Evolutionary conservation across 2,888 invertebrate genomes (phyloP), one percentile per base, ranked within the genome.

Genomic region (Drosophila macrospina): DNA sequence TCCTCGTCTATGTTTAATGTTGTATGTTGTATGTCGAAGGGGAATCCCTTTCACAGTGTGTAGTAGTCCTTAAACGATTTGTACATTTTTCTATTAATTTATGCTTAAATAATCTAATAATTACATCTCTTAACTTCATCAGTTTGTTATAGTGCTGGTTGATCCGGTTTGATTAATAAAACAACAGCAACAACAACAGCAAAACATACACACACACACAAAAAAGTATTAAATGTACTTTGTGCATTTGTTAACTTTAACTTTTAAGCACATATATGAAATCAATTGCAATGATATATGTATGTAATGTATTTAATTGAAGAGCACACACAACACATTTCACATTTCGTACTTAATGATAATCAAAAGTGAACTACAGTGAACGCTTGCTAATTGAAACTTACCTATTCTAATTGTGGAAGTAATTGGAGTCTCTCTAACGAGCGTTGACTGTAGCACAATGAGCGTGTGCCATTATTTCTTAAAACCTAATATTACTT

Each of bases 171-270:
- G 28, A 37, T 30, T 56, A 42, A 62, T 39, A 20, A 20, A 20
- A 20, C 20, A 20, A 20, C n/a, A 20, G 2, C 1, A 20, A 20
- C 1, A 20, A 20, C 20, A 20, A 20, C 20, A 20, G 3, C 20
- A 20, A 20, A 20, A 20, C 20, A 3, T 20, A 20, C 3, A 20
- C 20, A 20, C 20, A 20, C 20, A 20, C 20, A n/a, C 3, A 36
- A 34, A 60, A 85, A 65, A 88, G 83, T 84, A 84, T 84, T 84
- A 88, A 79, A 60, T 83, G 88, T 77, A 88, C 86, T 79, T 74
- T 88, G 83, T 86, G 83, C 83, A 83, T 88, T 83, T 83, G 73
- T 74, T 78, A 76, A 73, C 54, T 65, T 60, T 60, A 67, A 52
- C 37, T 60, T 39, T 48, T 62, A 69, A 44, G 69, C 52, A 44